Evolutionary conservation across 2,888 invertebrate species (phyloP).

Genomic region (Seladonia tumulorum): DNA sequence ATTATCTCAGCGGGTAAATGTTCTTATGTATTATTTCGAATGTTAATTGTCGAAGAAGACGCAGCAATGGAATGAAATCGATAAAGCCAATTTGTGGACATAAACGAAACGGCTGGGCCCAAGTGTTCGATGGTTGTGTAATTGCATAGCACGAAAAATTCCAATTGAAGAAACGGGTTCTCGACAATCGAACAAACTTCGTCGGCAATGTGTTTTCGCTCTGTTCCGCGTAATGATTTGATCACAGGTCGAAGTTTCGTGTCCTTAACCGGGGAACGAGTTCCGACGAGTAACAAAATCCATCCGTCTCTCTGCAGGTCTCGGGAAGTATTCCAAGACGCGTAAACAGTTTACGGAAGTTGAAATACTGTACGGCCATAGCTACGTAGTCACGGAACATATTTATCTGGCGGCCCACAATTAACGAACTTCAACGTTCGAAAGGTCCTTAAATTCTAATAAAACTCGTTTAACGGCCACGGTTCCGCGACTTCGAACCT

Average conservation of each 20-base stretch:
- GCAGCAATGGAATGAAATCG: background rate
- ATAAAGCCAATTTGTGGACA: background rate
- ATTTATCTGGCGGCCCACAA: background rate
- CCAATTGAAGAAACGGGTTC: background rate
- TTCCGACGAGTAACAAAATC: conserved; percentile 40
- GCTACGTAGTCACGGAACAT: conserved; percentile 32
- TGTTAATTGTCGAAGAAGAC: background rate
- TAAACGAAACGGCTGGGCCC: background rate
- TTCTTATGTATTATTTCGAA: background rate
- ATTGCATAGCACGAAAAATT: background rate
- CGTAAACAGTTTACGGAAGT: conserved; percentile 48
- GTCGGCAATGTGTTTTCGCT: background rate
- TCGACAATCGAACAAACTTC: background rate
- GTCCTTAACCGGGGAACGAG: conserved; percentile 41
- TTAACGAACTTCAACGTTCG: no score
- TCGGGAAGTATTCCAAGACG: background rate
- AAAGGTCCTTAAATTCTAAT: no score
- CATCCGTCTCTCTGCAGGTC: conserved; percentile 8
- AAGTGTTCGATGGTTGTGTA: background rate
- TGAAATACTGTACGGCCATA: conserved; percentile 46
- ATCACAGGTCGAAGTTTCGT: conserved; percentile 36
- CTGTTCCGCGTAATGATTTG: conserved; percentile 43
- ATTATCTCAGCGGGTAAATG: no score
- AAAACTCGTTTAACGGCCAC: no score
- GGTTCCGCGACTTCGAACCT: no score